Evolutionary conservation across 2,888 invertebrate genomes (phyloP).

Genomic region (Chrysina gloriosa): DNA sequence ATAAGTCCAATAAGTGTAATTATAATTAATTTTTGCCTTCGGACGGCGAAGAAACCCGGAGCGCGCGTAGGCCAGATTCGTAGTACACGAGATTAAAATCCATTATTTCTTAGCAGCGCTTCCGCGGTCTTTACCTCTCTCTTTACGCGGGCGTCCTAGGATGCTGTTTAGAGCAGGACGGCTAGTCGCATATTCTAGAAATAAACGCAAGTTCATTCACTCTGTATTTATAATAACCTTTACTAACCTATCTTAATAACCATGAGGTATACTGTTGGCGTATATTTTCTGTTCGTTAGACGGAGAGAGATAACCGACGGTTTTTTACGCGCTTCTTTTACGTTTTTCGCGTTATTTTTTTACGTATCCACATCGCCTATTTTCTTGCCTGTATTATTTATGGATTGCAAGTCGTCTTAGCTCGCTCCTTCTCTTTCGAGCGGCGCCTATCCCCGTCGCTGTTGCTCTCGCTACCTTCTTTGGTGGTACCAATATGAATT

Average conservation of each 20-base stretch:
- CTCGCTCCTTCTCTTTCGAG: not conserved
- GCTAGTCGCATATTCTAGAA: slow-evolving; percentile 28
- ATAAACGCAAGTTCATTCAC: slow-evolving; percentile 60
- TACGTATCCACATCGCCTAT: not conserved
- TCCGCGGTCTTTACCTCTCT: slow-evolving; percentile 6
- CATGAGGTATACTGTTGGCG: slow-evolving; percentile 43
- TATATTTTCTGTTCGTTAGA: slow-evolving; percentile 9
- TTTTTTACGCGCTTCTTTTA: not conserved
- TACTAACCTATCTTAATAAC: slow-evolving; percentile 62
- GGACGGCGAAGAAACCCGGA: not conserved
- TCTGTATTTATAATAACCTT: slow-evolving; percentile 64
- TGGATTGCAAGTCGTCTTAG: slow-evolving; percentile 8
- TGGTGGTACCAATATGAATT: not conserved
- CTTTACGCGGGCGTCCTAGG: not conserved
- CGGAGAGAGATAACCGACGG: not conserved
- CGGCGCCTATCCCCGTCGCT: not conserved
- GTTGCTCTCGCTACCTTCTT: not conserved
- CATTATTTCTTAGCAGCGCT: slow-evolving; percentile 16
- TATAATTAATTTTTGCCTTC: slow-evolving; percentile 36
- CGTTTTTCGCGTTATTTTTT: not conserved
- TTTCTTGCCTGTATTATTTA: slow-evolving; percentile 22
- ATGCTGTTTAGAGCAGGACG: slow-evolving; percentile 33
- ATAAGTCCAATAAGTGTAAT: slow-evolving; percentile 22
- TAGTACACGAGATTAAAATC: slow-evolving; percentile 29
- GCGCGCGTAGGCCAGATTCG: not conserved